A percentile compares a stretch with the other conserved stretches of the same genome.
Conservation (phyloP, 2,113 vertebrate genomes). For the Neoarius graeffei region DNA sequence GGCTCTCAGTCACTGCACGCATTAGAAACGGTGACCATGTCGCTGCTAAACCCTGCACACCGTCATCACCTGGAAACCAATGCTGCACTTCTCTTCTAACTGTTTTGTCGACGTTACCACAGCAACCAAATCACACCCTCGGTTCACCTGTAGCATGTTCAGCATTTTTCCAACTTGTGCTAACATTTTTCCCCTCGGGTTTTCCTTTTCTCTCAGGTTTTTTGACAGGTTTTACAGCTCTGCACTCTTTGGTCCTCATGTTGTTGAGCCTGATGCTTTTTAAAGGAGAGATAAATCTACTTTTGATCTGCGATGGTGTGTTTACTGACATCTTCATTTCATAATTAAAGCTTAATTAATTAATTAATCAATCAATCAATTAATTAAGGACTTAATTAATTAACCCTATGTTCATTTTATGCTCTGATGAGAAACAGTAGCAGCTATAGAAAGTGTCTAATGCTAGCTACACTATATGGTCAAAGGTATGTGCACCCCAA, state of each 20-base stretch:
- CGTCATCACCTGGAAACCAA: constrained; percentile 65
- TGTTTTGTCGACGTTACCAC: constrained; percentile 61
- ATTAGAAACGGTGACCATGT: constrained; percentile 61
- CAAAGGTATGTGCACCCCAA: background rate
- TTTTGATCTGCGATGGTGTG: too few species aligned
- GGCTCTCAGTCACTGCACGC: constrained; percentile 56
- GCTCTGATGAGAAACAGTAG: background rate
- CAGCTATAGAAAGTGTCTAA: background rate
- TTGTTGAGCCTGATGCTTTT: background rate
- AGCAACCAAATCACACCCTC: constrained; percentile 55
- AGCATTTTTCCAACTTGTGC: background rate
- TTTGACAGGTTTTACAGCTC: background rate
- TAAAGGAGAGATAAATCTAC: too few species aligned
- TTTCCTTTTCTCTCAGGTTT: background rate
- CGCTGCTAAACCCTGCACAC: constrained; percentile 58
- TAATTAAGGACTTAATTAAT: too few species aligned
- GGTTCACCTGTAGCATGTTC: constrained; percentile 40
- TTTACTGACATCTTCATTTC: too few species aligned
- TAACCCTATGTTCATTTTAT: too few species aligned
- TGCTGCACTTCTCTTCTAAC: constrained; percentile 56
- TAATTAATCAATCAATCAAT: too few species aligned
- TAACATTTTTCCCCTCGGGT: background rate
- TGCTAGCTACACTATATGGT: background rate
- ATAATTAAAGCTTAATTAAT: too few species aligned
- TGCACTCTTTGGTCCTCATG: background rate